Conservation (phyloP, 2,888 invertebrate genomes). For the Watsonalla cultraria region DNA sequence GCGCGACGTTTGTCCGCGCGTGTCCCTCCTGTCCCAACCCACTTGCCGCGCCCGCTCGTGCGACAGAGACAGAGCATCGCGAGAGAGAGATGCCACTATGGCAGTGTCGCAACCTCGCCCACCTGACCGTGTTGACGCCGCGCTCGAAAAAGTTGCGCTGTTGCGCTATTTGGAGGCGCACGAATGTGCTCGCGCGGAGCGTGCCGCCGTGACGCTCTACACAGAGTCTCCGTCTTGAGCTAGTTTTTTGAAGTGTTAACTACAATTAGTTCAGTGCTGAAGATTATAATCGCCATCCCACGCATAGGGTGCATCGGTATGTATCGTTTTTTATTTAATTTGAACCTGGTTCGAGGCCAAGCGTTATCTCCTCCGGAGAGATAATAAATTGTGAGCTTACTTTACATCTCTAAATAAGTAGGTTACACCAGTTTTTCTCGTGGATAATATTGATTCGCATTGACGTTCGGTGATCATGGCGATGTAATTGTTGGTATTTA, state of each 20-base stretch:
- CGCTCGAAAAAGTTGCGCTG: slow-evolving; percentile 78
- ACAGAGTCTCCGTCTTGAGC: slow-evolving; percentile 51
- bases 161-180: slow-evolving; percentile 78
- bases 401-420: slow-evolving; percentile 34
- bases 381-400: slow-evolving; percentile 31
- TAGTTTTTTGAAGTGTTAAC: slow-evolving; percentile 46
- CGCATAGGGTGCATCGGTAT: slow-evolving; percentile 45
- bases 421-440: slow-evolving; percentile 33
- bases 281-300: slow-evolving; percentile 27
- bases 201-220: slow-evolving; percentile 63
- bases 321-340: slow-evolving; percentile 36
- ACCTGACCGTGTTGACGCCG: slow-evolving; percentile 79
- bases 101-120: slow-evolving; percentile 79
- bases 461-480: slow-evolving; percentile 45
- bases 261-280: slow-evolving; percentile 31
- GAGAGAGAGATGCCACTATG: slow-evolving; percentile 56
- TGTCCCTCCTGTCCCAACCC: slow-evolving; percentile 44
- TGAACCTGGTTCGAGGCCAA: slow-evolving; percentile 29
- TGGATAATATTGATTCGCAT: slow-evolving; percentile 44
- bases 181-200: slow-evolving; percentile 68
- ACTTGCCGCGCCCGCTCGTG: slow-evolving; percentile 37
- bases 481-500: slow-evolving; percentile 75
- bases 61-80: slow-evolving; percentile 47
- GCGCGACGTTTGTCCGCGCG: slow-evolving; percentile 74
- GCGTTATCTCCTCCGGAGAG: slow-evolving; percentile 47